A percentile compares a stretch with the other conserved stretches of the same genome.
phyloP scores from a whole-genome alignment of 2,797 vertebrate species.

The Mus minutoides region DNA sequence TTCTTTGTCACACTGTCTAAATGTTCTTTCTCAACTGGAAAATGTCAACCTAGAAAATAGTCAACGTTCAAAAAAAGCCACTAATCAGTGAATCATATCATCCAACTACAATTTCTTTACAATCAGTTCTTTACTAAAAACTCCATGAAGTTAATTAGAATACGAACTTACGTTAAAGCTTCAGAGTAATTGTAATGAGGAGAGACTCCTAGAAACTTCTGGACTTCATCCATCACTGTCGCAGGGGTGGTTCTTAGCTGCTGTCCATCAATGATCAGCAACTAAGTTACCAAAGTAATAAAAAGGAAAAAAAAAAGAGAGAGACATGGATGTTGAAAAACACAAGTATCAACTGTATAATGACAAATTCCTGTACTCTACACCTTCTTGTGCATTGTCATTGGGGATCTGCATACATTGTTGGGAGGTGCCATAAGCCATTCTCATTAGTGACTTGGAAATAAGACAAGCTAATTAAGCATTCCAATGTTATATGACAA shows the following conservation, averaged over 20 bases:
- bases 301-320: not conserved
- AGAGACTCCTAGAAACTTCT: slow-evolving; percentile 96
- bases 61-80: not conserved
- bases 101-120: not conserved
- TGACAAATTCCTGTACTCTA: slow-evolving; percentile 30
- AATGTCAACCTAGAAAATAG: not conserved
- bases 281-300: slow-evolving; percentile 84
- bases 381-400: slow-evolving; percentile 29
- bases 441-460: slow-evolving; percentile 61
- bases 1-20: slow-evolving; percentile 17
- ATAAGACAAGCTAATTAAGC: not conserved
- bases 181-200: slow-evolving; percentile 98
- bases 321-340: slow-evolving; percentile 52
- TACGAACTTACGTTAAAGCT: slow-evolving; percentile 94
- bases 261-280: slow-evolving; percentile 97
- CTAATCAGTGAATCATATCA: not conserved
- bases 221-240: slow-evolving; percentile 96
- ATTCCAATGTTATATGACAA: not conserved
- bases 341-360: slow-evolving; percentile 38
- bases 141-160: slow-evolving; percentile 43
- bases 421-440: slow-evolving; percentile 46
- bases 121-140: not conserved
- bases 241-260: slow-evolving; percentile 95
- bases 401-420: not conserved
- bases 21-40: not conserved